Evolutionary conservation across 2,797 vertebrate genomes (phyloP), one percentile per base, ranked within the genome.

Genomic region (Zalophus californianus): DNA sequence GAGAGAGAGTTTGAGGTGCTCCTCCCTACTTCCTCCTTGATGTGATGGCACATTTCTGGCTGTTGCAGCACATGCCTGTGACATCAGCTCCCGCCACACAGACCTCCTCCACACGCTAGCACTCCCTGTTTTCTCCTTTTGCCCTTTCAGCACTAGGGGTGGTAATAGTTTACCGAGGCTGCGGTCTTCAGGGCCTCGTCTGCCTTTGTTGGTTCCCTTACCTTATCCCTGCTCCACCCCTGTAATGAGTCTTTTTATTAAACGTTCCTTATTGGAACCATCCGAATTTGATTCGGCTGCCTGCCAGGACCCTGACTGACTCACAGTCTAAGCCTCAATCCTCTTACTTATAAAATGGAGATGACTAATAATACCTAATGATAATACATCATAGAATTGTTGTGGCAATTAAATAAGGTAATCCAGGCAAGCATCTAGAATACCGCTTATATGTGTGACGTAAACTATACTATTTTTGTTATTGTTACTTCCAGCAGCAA

Each of bases 241-340:
- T 85, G 11, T 50, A 29, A 85, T 52, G 5, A 20, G 3, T 21
- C 32, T 50, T 96, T 82, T 91, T n/a, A 70, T 15, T 83, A 44
- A 83, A 44, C 7, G 29, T 54, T 82, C 58, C 64, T 87, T 80
- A 48, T 3, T 82, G 70, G 54, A 95, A 54, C 41, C 62, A 77
- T 79, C 73, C 86, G 78, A 94, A 83, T 90, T 91, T 5, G 27
- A 68, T 86, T 94, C 90, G 20, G 3, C 6, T 78, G 73, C 38
- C 82, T 79, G 11, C 11, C 32, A 54, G 62, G 62, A 32, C 9
- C 38, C 48, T 86, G 12, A 58, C 32, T n/a, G 50, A 62, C 50
- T 12, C 13, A 75, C 4, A 64, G 35, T 52, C 70, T 91, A 60
- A 93, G 50, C 35, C 54, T 77, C 48, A 35, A 6, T 54, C 27